These are phyloP conservation scores for Rhegmatorhina hoffmannsi DNA, from an alignment of 2,113 vertebrate species.

Conservation along the genomic window DNA sequence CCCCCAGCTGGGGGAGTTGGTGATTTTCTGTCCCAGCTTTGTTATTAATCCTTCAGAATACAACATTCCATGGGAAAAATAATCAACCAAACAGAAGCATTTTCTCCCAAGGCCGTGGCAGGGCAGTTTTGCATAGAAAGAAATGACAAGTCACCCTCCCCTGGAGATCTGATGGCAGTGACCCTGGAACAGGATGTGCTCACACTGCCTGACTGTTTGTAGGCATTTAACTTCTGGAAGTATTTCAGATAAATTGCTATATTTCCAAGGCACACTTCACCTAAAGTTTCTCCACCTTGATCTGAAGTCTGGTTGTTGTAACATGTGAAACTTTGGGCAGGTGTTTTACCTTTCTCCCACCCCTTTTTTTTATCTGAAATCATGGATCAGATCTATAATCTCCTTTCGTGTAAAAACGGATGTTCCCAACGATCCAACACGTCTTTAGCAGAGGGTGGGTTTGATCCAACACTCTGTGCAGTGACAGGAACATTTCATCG, in stretches of 20 bases:
- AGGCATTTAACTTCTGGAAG: too few species aligned
- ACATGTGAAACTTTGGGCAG: neutral
- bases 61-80: neutral
- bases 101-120: neutral
- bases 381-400: neutral
- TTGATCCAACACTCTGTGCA: neutral
- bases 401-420: neutral
- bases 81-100: neutral
- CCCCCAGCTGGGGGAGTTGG: fast-evolving
- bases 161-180: neutral
- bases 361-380: neutral
- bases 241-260: neutral
- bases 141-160: neutral
- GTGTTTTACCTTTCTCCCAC: neutral
- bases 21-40: neutral
- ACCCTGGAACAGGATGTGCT: neutral
- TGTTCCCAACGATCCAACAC: neutral
- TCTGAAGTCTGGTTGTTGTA: neutral
- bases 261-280: too few species aligned
- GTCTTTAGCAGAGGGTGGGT: neutral
- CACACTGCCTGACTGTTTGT: neutral
- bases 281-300: neutral
- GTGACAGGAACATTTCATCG: neutral
- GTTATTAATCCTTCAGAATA: neutral
- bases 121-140: neutral